These are phyloP conservation scores for Pedicia rivosa DNA, from an alignment of 2,888 invertebrate species.

Conservation along the genomic window DNA sequence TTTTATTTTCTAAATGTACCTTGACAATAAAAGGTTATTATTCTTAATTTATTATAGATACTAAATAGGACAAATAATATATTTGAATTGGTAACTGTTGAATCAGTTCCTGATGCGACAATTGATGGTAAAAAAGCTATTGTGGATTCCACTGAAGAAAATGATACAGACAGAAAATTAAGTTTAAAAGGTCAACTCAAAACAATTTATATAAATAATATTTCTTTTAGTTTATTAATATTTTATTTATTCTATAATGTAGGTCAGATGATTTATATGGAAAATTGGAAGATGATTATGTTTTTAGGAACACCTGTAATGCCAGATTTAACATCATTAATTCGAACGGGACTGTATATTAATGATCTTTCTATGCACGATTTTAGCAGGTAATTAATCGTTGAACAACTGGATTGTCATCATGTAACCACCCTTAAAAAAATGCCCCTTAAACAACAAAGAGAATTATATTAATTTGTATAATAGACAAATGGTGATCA, in stretches of 20 bases:
- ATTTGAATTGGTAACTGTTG: conserved; percentile 83
- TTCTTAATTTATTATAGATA: conserved; percentile 47
- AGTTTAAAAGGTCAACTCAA: conserved; percentile 52
- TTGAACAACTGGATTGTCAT: too few relatives aligned
- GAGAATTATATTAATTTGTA: too few relatives aligned
- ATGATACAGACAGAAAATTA: conserved; percentile 56
- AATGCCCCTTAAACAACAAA: too few relatives aligned
- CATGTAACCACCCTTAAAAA: too few relatives aligned
- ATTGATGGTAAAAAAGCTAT: conserved; percentile 37
- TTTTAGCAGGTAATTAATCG: conserved; percentile 69
- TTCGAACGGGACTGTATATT: conserved; percentile 86
- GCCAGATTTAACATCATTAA: conserved; percentile 84
- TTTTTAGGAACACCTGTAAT: conserved; percentile 93
- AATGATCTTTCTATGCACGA: conserved; percentile 99
- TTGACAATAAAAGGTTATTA: too few relatives aligned
- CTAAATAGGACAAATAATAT: conserved; percentile 91
- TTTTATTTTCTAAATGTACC: neutral
- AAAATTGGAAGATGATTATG: conserved; percentile 95
- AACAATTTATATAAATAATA: neutral
- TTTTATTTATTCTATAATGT: neutral
- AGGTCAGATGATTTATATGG: conserved; percentile 99
- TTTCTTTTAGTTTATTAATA: neutral
- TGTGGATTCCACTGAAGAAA: conserved; percentile 44
- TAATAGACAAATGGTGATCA: too few relatives aligned
- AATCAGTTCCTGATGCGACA: conserved; percentile 59